Evolutionary conservation across 2,113 vertebrate genomes (phyloP), one percentile per base, ranked within the genome.

Genomic region (Python bivittatus): DNA sequence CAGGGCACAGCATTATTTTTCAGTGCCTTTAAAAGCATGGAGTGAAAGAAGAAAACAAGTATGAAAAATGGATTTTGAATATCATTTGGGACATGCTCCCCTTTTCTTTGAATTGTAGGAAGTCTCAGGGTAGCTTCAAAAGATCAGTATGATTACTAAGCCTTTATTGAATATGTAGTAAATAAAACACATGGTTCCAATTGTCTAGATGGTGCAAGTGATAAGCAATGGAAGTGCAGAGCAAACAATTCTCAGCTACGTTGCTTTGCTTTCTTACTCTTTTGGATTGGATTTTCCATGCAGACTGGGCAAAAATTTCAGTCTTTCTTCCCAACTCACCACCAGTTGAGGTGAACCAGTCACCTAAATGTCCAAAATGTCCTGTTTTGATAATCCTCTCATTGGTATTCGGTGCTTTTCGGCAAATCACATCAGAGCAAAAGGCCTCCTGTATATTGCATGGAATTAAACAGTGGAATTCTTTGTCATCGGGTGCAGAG

Each of bases 21-120:
- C 94, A 95, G 91, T 91, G 86, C 64, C 86, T 94, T 89, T 94
- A 52, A 54, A 56, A 68, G 72, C 61, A 3, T 54, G 22, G 44
- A 86, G 11, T 60, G 84, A 90, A 92, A 92, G 91, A 84, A 83
- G 0, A 7, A 93, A 92, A 86, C 92, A 94, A 5, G 72, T 84
- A 93, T 94, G 86, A 87, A 92, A 42, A 92, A 92, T 0, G 0
- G 72, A 91, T 90, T 57, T 90, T 83, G 94, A 85, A 90, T 91
- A 54, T 86, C 94, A 92, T 33, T 58, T 92, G 91, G 4, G 87
- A 72, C n/a, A 68, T 4, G 33, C 17, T 58, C 38, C 33, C 25
- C 64, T 79, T 27, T 22, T 13, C 10, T 38, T 9, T 92, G 54
- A 83, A 20, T 4, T 33, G 15, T 44, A 88, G 38, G 52, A 88